A percentile compares a stretch with the other conserved stretches of the same genome.
Evolutionary conservation across 2,113 vertebrate genomes (phyloP).

Genomic region (Chrysemys picta): DNA sequence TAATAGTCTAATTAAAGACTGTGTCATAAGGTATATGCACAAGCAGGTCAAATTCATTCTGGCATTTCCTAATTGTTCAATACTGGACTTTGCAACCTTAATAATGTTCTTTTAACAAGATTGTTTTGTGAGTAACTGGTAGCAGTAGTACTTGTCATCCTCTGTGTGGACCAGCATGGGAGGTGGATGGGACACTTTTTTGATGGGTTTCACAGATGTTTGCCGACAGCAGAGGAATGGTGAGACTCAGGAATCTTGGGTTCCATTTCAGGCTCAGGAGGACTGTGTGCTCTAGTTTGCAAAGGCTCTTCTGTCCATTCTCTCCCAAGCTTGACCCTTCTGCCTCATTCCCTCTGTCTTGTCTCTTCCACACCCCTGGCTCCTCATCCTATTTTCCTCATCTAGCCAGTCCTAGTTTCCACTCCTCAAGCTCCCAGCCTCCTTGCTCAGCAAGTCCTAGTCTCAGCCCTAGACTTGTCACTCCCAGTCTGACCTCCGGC

Average conservation of each 20-base stretch:
- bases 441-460: slow-evolving; percentile 7
- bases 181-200: background rate
- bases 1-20: background rate
- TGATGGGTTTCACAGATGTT: background rate
- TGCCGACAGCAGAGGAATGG: background rate
- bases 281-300: background rate
- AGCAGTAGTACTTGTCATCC: background rate
- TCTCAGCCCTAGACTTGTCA: background rate
- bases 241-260: background rate
- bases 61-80: background rate
- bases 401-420: background rate
- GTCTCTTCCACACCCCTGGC: background rate
- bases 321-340: background rate
- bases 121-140: background rate
- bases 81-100: background rate
- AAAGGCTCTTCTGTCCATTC: background rate
- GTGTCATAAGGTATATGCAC: background rate
- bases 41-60: background rate
- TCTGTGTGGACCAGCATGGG: background rate
- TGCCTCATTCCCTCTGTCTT: background rate
- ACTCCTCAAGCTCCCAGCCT: background rate
- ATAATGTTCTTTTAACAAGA: background rate
- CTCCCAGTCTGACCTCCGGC: background rate
- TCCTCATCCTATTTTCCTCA: background rate
- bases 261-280: background rate